phyloP scores from a whole-genome alignment of 2,797 vertebrate species.

The Sebastiscus tertius region DNA sequence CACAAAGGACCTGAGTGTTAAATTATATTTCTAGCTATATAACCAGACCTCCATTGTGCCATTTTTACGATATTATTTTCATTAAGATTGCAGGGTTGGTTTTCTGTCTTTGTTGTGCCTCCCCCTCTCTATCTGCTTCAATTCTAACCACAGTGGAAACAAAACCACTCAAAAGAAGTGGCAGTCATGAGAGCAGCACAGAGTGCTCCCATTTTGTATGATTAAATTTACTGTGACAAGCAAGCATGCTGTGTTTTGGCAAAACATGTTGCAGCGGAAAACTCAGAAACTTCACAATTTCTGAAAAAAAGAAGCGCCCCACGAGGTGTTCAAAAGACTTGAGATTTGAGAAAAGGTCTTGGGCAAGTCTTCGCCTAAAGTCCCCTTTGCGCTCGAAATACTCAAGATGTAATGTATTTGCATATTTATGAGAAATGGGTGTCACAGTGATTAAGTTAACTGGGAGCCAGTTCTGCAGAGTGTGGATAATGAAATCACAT shows the following conservation, averaged over 20 bases:
- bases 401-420: conserved; percentile 70
- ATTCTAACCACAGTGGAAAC: conserved; percentile 54
- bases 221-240: conserved; percentile 65
- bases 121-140: conserved; percentile 47
- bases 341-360: conserved; percentile 35
- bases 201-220: conserved; percentile 53
- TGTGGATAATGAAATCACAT: conserved; percentile 72
- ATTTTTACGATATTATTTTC: conserved; percentile 69
- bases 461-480: conserved; percentile 66
- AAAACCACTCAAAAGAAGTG: conserved; percentile 58
- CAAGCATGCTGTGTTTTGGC: conserved; percentile 54
- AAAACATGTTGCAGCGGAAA: conserved; percentile 56
- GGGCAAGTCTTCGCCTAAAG: conserved; percentile 32
- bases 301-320: conserved; percentile 2
- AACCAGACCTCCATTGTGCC: conserved; percentile 48
- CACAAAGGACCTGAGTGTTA: conserved; percentile 58
- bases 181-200: conserved; percentile 42
- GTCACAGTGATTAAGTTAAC: conserved; percentile 78
- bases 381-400: conserved; percentile 34
- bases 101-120: conserved; percentile 49
- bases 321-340: conserved; percentile 32
- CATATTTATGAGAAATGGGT: conserved; percentile 79
- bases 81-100: conserved; percentile 54
- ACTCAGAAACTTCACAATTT: conserved; percentile 25
- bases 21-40: conserved; percentile 60